These are phyloP conservation scores for Momotus momota DNA, from an alignment of 2,797 vertebrate genomes.

Conservation along the genomic window DNA sequence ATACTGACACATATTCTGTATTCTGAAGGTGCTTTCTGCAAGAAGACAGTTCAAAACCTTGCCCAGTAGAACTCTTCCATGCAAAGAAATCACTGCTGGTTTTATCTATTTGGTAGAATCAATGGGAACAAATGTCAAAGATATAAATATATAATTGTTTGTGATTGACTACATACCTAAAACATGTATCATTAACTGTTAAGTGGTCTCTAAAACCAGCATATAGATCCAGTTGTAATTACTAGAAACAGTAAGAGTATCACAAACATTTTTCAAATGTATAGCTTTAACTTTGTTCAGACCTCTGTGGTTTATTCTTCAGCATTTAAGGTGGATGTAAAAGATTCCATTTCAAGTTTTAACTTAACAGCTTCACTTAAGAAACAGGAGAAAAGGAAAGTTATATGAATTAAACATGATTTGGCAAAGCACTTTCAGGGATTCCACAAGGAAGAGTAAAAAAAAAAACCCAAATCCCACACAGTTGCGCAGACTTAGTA, in stretches of 20 bases:
- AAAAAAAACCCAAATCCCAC: not conserved
- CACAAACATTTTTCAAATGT: not conserved
- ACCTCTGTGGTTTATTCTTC: conserved; percentile 1
- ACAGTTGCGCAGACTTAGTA: not conserved
- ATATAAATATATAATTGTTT: not conserved
- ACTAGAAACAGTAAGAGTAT: not conserved
- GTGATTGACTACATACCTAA: not conserved
- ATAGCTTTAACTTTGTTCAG: not conserved
- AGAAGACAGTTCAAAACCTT: not conserved
- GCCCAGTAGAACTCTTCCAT: not conserved
- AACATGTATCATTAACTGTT: not conserved
- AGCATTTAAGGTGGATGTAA: not conserved
- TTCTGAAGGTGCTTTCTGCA: not conserved
- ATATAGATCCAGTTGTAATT: not conserved
- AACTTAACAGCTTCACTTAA: conserved; percentile 2
- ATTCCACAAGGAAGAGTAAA: conserved; percentile 11
- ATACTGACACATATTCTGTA: not conserved
- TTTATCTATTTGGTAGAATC: not conserved
- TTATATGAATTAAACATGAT: not conserved
- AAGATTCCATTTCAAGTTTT: conserved; percentile 27
- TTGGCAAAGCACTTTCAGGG: conserved; percentile 15
- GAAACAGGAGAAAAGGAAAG: conserved; percentile 7
- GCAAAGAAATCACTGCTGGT: not conserved
- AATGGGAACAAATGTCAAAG: not conserved
- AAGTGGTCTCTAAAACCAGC: not conserved